These are phyloP conservation scores for Ommatoiulus sabulosus DNA, from an alignment of 2,888 invertebrate species.

Conservation along the genomic window DNA sequence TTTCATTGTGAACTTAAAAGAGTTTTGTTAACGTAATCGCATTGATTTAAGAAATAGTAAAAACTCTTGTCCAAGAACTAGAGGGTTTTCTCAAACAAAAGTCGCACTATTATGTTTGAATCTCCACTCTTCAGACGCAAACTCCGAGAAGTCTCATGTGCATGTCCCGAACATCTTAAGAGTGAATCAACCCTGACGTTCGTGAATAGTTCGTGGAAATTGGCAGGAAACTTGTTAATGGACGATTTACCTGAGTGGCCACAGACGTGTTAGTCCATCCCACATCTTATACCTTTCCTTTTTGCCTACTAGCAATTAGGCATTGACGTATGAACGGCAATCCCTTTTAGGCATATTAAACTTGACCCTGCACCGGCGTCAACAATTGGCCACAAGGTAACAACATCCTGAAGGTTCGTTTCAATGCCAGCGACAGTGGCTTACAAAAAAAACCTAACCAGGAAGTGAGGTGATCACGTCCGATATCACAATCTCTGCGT, in stretches of 20 bases:
- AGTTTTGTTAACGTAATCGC: too few relatives aligned
- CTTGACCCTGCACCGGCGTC: neutral
- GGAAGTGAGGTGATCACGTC: slow-evolving; percentile 33
- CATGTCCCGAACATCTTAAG: too few relatives aligned
- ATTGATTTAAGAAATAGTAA: too few relatives aligned
- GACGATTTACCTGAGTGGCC: neutral
- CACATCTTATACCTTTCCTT: neutral
- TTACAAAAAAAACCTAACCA: slow-evolving; percentile 26
- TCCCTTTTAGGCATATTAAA: neutral
- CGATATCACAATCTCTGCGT: neutral
- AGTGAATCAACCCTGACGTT: too few relatives aligned
- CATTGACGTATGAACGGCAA: neutral
- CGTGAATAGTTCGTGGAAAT: neutral
- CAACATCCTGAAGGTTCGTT: slow-evolving; percentile 33
- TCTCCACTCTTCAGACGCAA: too few relatives aligned
- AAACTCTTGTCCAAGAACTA: too few relatives aligned
- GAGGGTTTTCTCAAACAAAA: too few relatives aligned
- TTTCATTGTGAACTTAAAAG: too few relatives aligned
- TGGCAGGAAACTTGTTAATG: neutral
- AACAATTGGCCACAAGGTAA: slow-evolving; percentile 15
- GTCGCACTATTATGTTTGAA: too few relatives aligned
- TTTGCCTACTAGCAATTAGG: neutral
- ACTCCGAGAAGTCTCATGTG: too few relatives aligned
- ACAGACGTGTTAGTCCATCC: neutral
- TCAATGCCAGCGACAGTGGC: slow-evolving; percentile 9